Base-by-base conservation (phyloP, 2,888 invertebrate genomes). In the Drosophila peninsularis region DNA sequence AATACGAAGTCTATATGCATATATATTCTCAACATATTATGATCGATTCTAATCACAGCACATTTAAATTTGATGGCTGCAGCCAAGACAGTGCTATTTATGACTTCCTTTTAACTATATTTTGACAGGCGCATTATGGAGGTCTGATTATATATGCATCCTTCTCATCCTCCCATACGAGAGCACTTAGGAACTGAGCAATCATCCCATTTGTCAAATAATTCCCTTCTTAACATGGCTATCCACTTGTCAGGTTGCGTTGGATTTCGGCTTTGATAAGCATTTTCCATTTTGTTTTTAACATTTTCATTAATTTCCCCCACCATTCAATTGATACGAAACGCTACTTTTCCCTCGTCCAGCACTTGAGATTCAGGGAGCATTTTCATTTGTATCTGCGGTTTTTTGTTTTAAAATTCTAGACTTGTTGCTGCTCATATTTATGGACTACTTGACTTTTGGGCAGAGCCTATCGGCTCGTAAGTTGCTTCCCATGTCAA, bases 391-490 rank as follows among this genome's bases (percentile, higher is more conserved):
- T 78, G 63, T 88, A 82, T 86, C 81, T 62, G 47, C 47, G 56
- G 47, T 49, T 54, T 47, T 68, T 63, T 68, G 44, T 68, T 73
- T 89, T 78, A 64, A 70, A 62, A 83, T 83, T 87, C 83, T 36
- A 70, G 45, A 69, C 88, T 84, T 73, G 83, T 83, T 81, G 66
- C 64, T 49, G 41, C 41, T 50, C 11, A 64, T 72, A 83, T 78
- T 88, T 86, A 83, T 83, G 71, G 71, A 61, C 67, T 84, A 88
- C 83, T 83, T 83, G 87, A 88, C 24, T 78, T 65, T 62, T 45
- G 49, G 52, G 36, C 44, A 19, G 34, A 37, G 53, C 9, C 65
- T 66, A 47, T 76, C 34, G 57, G 27, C 9, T 63, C 13, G 19
- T 13, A 14, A 45, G 17, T 36, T 27, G 42, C 53, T 74, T 32